phyloP scores from a whole-genome alignment of 2,797 vertebrate species.

The Loris lydekkerianus region DNA sequence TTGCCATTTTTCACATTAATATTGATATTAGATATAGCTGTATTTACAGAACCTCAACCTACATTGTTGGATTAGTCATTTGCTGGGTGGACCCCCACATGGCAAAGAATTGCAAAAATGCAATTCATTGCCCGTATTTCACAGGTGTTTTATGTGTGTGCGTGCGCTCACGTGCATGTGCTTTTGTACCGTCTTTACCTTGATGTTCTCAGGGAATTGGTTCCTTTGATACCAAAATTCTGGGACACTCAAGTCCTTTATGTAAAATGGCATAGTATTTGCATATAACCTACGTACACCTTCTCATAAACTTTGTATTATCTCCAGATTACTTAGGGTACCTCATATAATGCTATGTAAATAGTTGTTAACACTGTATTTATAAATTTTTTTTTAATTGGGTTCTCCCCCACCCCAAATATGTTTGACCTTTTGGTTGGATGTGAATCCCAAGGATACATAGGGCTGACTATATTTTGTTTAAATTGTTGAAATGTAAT shows the following conservation, averaged over 20 bases:
- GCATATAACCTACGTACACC: background rate
- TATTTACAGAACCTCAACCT: background rate
- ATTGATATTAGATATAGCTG: background rate
- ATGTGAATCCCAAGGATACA: background rate
- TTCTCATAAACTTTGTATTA: background rate
- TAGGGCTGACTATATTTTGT: background rate
- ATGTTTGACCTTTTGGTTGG: background rate
- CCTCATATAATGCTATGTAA: background rate
- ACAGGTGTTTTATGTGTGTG: background rate
- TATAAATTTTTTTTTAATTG: background rate
- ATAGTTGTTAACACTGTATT: background rate
- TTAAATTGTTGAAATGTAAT: slow-evolving; percentile 15
- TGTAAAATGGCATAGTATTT: background rate
- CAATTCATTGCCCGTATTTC: background rate
- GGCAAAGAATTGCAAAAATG: background rate
- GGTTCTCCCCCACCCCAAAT: background rate
- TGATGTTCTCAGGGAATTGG: background rate
- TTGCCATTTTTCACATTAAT: slow-evolving; percentile 9
- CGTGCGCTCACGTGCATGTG: background rate
- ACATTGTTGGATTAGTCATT: background rate
- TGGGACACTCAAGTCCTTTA: background rate
- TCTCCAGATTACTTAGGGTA: background rate
- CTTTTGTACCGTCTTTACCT: background rate
- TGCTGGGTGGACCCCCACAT: background rate
- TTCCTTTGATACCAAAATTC: background rate